phyloP scores from a whole-genome alignment of 2,888 invertebrate genomes.

The Limnephilus auricula region DNA sequence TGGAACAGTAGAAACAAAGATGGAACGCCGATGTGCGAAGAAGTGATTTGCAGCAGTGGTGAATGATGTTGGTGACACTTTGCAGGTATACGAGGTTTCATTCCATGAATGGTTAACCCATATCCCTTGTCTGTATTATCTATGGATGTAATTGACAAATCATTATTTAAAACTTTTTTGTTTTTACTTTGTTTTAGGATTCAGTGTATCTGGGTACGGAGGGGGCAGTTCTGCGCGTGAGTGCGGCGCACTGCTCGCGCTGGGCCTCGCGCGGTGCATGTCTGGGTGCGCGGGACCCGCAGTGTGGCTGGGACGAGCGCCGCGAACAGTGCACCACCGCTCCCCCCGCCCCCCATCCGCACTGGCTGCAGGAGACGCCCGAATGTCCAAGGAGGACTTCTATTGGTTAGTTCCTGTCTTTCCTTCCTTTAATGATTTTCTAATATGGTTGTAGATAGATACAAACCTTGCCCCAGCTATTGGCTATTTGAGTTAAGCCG shows the following conservation, averaged over 20 bases:
- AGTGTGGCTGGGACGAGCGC: conserved; percentile 95
- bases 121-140: no score
- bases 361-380: conserved; percentile 86
- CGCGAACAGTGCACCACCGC: conserved; percentile 85
- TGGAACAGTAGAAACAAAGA: no score
- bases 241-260: conserved; percentile 87
- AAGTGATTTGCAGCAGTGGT: no score
- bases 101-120: no score
- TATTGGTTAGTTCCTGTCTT: conserved; percentile 71
- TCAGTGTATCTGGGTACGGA: conserved; percentile 88
- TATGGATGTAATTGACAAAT: no score
- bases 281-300: conserved; percentile 91
- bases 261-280: conserved; percentile 85
- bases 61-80: no score
- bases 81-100: no score
- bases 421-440: neutral
- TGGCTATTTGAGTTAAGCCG: no score
- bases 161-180: neutral
- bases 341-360: conserved; percentile 75
- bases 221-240: conserved; percentile 83
- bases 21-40: no score
- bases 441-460: neutral
- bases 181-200: conserved; percentile 73
- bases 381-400: conserved; percentile 83
- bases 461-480: neutral